Evolutionary conservation across 2,797 vertebrate species (phyloP), one percentile per base, ranked within the genome.

Genomic region (Notoglanidium macrostoma): DNA sequence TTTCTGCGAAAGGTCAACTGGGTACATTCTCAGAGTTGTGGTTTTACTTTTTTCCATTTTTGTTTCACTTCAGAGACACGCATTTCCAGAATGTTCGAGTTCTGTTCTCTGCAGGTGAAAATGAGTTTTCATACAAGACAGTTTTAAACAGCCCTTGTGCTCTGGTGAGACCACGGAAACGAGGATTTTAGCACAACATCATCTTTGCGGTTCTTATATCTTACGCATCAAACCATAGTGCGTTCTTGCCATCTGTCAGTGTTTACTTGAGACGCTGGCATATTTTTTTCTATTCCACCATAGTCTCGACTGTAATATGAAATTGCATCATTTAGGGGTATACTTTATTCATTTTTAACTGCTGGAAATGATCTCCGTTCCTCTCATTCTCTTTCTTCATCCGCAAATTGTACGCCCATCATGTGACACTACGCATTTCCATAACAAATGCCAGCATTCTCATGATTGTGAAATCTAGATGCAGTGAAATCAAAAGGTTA

Each of bases 401-500:
- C 65, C 73, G 51, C 54, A 35, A 76, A 83, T 67, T 83, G 74
- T 68, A 72, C 57, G 79, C 40, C 26, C 80, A 63, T 76, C 35
- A 57, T 87, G 85, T 70, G n/a, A 76, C 78, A 44, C 57, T 67
- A 87, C 86, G 57, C 21, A 44, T 77, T 84, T 76, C 84, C 65
- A 85, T 89, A 85, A 79, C 80, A 76, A 77, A 67, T 81, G 44
- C 74, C 57, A 14, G 49, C 15, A 70, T 63, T 72, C 87, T 87
- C 88, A 87, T 87, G 86, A 87, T 85, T 57, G 70, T 67, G 73
- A 87, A 87, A 90, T 85, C 85, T 85, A 88, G 87, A 90, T 85
- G 86, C 77, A 85, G 87, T 88, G 15, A 91, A 91, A 93, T 92
- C 89, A 88, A 92, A 89, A 94, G 93, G 93, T 93, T 91, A 93